These are phyloP conservation scores for Brienomyrus longianalis DNA, from an alignment of 2,113 vertebrate genomes.

Conservation along the genomic window DNA sequence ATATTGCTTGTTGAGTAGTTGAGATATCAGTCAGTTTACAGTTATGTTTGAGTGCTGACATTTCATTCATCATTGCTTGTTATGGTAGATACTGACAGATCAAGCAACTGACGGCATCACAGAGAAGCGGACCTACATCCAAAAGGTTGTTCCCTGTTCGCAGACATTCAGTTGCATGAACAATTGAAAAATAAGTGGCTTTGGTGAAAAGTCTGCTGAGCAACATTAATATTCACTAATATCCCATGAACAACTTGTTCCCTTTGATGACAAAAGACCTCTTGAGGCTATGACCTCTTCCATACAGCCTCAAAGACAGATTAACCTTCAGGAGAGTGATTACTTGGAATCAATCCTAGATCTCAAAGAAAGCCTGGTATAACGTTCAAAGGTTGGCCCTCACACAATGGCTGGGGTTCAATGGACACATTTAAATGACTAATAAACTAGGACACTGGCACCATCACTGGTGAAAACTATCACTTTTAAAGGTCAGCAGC, in stretches of 20 bases:
- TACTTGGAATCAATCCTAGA: neutral
- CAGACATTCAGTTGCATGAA: neutral
- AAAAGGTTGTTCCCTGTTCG: neutral
- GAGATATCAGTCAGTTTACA: neutral
- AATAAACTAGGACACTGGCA: neutral
- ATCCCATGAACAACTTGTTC: neutral
- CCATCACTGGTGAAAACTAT: neutral
- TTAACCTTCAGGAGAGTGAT: slow-evolving; percentile 7
- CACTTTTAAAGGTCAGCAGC: neutral
- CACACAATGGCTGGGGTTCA: neutral
- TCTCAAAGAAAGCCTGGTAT: neutral
- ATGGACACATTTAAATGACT: slow-evolving; percentile 6
- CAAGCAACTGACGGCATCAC: neutral
- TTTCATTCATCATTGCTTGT: neutral
- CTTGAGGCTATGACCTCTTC: neutral
- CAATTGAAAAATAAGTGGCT: neutral
- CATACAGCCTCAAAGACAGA: neutral
- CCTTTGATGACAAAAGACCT: neutral
- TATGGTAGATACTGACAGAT: neutral
- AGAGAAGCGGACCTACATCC: neutral
- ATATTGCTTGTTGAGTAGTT: neutral
- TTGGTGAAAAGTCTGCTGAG: neutral
- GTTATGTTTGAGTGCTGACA: neutral
- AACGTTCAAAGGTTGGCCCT: neutral
- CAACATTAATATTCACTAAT: neutral